These are phyloP conservation scores for Calliopum simillimum DNA, from an alignment of 2,888 invertebrate species.

Conservation along the genomic window DNA sequence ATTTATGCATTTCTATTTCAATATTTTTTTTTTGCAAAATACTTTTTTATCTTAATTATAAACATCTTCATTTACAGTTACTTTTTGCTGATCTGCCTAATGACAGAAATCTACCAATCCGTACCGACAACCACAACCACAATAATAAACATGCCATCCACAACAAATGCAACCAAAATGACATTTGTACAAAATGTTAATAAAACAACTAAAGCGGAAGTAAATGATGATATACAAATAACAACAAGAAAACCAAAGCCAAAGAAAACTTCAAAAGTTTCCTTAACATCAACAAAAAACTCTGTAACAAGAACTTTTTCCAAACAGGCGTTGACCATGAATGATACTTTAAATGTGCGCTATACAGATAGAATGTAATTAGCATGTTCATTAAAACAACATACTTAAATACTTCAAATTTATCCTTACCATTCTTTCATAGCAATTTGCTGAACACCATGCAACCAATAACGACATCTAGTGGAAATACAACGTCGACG, in stretches of 20 bases:
- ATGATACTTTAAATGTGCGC: slow-evolving; percentile 20
- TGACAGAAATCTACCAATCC: slow-evolving; percentile 45
- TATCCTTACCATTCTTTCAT: too few species aligned
- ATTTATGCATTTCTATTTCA: too few species aligned
- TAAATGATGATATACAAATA: neutral
- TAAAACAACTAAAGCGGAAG: neutral
- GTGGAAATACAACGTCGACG: slow-evolving; percentile 26
- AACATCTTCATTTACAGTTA: slow-evolving; percentile 36
- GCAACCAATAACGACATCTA: neutral
- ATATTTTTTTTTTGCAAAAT: neutral
- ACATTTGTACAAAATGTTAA: neutral
- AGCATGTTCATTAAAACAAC: neutral
- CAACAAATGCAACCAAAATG: neutral
- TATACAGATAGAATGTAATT: neutral
- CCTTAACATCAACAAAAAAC: neutral
- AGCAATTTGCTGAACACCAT: neutral
- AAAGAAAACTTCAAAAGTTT: slow-evolving; percentile 9
- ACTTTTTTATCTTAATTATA: neutral
- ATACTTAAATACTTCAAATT: too few species aligned
- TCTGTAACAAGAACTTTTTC: slow-evolving; percentile 4
- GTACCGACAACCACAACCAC: slow-evolving; percentile 40
- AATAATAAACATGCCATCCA: neutral
- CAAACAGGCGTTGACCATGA: slow-evolving; percentile 4
- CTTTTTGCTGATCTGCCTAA: slow-evolving; percentile 38
- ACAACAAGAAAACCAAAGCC: slow-evolving; percentile 8